Base-by-base conservation (phyloP, 2,888 invertebrate species). In the Deilephila elpenor region DNA sequence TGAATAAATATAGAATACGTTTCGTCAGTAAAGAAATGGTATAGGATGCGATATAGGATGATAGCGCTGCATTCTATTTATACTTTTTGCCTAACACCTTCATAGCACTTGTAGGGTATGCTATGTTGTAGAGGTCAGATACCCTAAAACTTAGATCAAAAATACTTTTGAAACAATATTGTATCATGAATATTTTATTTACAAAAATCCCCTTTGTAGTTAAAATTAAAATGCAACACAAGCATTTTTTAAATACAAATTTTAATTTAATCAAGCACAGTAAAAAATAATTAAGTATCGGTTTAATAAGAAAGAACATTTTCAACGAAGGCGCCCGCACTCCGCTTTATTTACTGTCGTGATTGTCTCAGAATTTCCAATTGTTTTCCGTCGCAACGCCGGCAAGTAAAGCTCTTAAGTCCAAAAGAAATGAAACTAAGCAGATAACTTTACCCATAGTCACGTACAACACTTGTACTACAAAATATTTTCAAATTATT, bases 271-370 rank as follows among this genome's bases (percentile, higher is more conserved):
- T 56, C 56, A 56, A 19, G 6, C 4, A 29, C 32, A 17, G 34
- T 8, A n/a, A 34, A 51, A 25, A 44, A 51, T 25, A 67, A 51
- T 67, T 25, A 51, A 51, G 17, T 67, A 25, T 25, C 17, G 25
- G 25, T 67, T 37, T 64, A 17, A 20, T 20, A 37, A 20, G n/a
- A 37, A 44, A 37, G 37, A 64, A 20, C 20, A 44, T 44, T 44
- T 29, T 64, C 44, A 25, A 20, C 44, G 44, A 25, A 8, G 64
- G 7, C n/a, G n/a, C 20, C 20, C 37, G 37, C 62, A 62, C 37
- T 62, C 62, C 8, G 34, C 61, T 44, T 64, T 64, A 64, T 64
- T 64, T 64, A 64, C 64, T 37, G 64, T 67, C 14, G 5, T 64
- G 37, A 37, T 44, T 64, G 67, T 51, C 51, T 67, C 67, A 25